Evolutionary conservation across 2,113 vertebrate genomes (phyloP).

Genomic region (Centropus unirufus): DNA sequence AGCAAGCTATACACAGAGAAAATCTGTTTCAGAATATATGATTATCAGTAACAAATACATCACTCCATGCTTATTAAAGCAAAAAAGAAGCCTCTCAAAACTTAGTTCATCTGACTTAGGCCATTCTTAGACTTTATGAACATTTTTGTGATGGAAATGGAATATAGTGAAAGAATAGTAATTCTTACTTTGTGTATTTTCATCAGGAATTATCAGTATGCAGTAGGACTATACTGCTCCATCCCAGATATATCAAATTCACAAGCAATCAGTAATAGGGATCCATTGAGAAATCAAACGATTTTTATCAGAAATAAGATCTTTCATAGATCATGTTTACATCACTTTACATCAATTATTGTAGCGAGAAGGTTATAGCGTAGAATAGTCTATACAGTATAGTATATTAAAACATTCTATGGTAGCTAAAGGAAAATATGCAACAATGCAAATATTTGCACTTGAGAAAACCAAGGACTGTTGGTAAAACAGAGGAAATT

Average conservation of each 20-base stretch:
- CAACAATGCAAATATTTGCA: background rate
- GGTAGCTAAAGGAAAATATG: background rate
- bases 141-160: background rate
- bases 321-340: background rate
- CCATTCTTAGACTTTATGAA: background rate
- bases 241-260: background rate
- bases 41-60: background rate
- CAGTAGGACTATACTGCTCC: background rate
- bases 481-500: background rate
- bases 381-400: background rate
- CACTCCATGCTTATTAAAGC: background rate
- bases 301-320: background rate
- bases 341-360: background rate
- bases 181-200: background rate
- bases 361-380: background rate
- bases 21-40: background rate
- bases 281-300: background rate
- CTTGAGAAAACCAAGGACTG: background rate
- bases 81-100: background rate
- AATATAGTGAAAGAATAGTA: background rate
- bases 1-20: background rate
- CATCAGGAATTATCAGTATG: background rate
- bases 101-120: background rate
- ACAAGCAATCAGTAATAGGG: background rate
- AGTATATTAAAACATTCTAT: too few relatives aligned